Evolutionary conservation across 23 tunicate genomes (phyloP), one percentile per base, ranked within the genome.

Genomic region (Oikopleura dioica): DNA sequence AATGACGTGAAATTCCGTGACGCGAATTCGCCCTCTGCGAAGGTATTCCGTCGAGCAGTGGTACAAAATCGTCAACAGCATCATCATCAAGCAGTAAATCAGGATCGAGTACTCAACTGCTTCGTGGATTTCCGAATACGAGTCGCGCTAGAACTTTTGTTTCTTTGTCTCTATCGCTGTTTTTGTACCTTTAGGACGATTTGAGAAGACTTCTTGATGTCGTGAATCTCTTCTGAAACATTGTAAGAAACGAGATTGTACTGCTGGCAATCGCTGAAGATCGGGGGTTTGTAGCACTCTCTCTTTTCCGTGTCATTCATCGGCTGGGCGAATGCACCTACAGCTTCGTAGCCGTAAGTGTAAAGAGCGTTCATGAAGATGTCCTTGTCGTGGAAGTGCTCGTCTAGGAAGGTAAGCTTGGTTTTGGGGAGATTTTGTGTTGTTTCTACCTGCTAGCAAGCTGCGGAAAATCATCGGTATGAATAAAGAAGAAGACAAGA

Each of bases 21-120:
- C 2, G 2, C 72, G 16, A 2, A 63, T 28, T 23, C 4, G 30
- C 30, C 33, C 33, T 31, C 72, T 12, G 16, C 33, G 16, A 31
- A 63, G 16, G 72, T 63, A 63, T 31, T 63, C 72, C 4, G 32
- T 12, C 29, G 26, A 28, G 4, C 30, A 2, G 33, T 63, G 72
- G 33, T 21, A 63, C 33, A 31, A 21, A 2, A 63, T 12, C 32
- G 72, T 63, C 29, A 63, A 21, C 29, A 63, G 4, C 16, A 63
- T 12, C 2, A 28, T 63, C 33, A 63, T 24, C 33, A 63, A 16
- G 29, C 32, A 63, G 72, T 16, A 63, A 16, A 63, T 63, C 4
- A 63, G 16, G 33, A 63, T 63, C 33, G 72, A 63, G 33, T 63
- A 63, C 4, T 63, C 72, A 28, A 63, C 72, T 24, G 72, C 72